Percentiles rank a stretch among this genome's conserved stretches.
phyloP scores from a whole-genome alignment of 2,797 vertebrate genomes.

The Rhinella marina region DNA sequence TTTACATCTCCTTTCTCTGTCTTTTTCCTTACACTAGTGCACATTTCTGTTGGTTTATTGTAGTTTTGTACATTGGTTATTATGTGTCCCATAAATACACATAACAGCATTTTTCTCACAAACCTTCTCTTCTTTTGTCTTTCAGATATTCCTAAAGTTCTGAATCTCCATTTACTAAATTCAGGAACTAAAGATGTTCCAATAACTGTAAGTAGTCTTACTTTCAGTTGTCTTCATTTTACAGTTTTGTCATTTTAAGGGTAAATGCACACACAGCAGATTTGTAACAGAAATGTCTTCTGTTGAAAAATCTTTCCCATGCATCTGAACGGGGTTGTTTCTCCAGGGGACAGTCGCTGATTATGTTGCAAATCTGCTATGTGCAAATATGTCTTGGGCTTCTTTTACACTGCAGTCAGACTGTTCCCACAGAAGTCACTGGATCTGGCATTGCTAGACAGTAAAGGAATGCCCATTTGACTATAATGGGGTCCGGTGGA shows the following conservation, averaged over 20 bases:
- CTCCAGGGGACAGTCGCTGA: too few relatives aligned
- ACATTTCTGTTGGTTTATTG: neutral
- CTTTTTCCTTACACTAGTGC: too few relatives aligned
- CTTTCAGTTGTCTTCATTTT: neutral
- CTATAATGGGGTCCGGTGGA: too few relatives aligned
- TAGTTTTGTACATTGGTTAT: neutral
- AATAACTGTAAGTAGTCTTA: conserved; percentile 86
- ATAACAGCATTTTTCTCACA: neutral
- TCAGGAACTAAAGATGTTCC: conserved; percentile 98
- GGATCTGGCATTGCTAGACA: too few relatives aligned
- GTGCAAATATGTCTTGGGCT: neutral
- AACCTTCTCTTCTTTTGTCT: conserved; percentile 63
- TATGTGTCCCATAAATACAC: neutral
- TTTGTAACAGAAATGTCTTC: neutral
- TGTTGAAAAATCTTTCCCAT: neutral
- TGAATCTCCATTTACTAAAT: conserved; percentile 98
- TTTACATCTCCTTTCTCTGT: too few relatives aligned
- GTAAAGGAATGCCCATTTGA: too few relatives aligned
- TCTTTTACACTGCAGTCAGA: too few relatives aligned
- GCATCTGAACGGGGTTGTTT: neutral
- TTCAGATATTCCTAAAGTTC: conserved; percentile 94
- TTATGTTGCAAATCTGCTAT: neutral
- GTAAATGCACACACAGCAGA: neutral
- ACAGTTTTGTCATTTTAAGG: neutral
- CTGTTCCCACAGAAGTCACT: too few relatives aligned